A percentile compares a stretch with the other conserved stretches of the same genome.
phyloP scores from a whole-genome alignment of 2,888 invertebrate genomes.

The Andrena chrysosceles region DNA sequence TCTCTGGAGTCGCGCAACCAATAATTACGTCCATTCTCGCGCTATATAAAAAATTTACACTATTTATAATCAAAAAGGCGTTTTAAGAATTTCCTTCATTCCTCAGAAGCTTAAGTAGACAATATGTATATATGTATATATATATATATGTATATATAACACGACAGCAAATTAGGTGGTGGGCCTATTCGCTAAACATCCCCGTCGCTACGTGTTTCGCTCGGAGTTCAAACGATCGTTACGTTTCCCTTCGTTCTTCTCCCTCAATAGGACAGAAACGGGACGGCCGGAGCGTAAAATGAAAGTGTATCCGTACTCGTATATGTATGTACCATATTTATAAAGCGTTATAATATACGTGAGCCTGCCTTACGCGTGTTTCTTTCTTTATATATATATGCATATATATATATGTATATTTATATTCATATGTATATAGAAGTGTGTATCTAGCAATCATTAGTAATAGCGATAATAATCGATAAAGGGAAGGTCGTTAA shows the following conservation, averaged over 20 bases:
- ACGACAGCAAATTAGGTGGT: conserved; percentile 75
- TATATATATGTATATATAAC: conserved; percentile 55
- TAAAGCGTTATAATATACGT: conserved; percentile 76
- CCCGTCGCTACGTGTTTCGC: conserved; percentile 59
- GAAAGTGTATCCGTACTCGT: conserved; percentile 57
- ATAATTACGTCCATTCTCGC: conserved; percentile 76
- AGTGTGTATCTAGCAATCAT: conserved; percentile 80
- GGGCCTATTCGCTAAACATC: conserved; percentile 74
- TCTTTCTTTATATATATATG: conserved; percentile 63
- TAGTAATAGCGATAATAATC: conserved; percentile 81
- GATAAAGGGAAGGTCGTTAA: conserved; percentile 74
- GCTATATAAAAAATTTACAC: conserved; percentile 85
- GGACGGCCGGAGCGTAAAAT: conserved; percentile 43
- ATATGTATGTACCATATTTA: conserved; percentile 77
- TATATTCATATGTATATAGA: conserved; percentile 67
- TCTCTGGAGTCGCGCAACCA: conserved; percentile 71
- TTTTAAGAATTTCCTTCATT: conserved; percentile 75
- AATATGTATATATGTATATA: conserved; percentile 32
- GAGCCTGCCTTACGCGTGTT: conserved; percentile 66
- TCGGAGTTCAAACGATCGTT: neutral
- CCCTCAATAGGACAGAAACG: conserved; percentile 11
- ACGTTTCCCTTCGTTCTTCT: conserved; percentile 16
- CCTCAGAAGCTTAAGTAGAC: conserved; percentile 77
- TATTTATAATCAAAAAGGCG: conserved; percentile 84
- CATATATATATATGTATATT: conserved; percentile 58